These are phyloP conservation scores for Catotricha subobsoleta DNA, from an alignment of 2,888 invertebrate genomes.

Conservation along the genomic window DNA sequence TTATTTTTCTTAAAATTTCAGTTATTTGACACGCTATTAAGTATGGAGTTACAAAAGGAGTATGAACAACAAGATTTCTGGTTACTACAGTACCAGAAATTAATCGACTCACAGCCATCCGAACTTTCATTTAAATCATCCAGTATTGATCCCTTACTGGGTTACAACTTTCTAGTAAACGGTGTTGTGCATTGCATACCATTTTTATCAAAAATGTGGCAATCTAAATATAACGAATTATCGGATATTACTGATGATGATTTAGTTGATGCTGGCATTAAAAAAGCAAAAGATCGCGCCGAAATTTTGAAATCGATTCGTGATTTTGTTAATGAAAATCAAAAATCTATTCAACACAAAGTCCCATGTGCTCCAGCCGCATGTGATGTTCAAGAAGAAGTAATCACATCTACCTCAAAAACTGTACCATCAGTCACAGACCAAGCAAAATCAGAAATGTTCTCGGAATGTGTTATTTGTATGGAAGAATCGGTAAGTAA, in stretches of 20 bases:
- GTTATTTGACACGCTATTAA: conserved; percentile 45
- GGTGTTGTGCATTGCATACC: conserved; percentile 61
- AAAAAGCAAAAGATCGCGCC: conserved; percentile 36
- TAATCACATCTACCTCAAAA: conserved; percentile 16
- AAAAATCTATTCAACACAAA: conserved; percentile 6
- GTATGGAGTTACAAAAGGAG: conserved; percentile 45
- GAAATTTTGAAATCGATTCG: conserved; percentile 44
- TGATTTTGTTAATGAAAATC: conserved; percentile 33
- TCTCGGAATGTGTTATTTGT: conserved; percentile 67
- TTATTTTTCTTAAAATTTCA: conserved; percentile 32
- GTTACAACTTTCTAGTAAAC: conserved; percentile 48
- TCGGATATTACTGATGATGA: conserved; percentile 35
- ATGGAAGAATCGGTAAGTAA: conserved; percentile 51
- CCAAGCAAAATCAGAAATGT: conserved; percentile 20
- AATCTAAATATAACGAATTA: conserved; percentile 13
- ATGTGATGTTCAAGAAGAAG: conserved; percentile 6
- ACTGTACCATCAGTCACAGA: conserved; percentile 19
- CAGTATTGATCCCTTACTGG: conserved; percentile 45
- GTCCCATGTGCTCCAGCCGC: background rate
- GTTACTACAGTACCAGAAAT: conserved; percentile 64
- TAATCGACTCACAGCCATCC: conserved; percentile 58
- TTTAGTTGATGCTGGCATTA: conserved; percentile 39
- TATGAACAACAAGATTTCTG: conserved; percentile 43
- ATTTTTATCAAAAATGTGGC: conserved; percentile 33
- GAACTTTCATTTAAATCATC: conserved; percentile 41